phyloP scores from a whole-genome alignment of 2,113 vertebrate genomes.

The Grammatotria lemairii region DNA sequence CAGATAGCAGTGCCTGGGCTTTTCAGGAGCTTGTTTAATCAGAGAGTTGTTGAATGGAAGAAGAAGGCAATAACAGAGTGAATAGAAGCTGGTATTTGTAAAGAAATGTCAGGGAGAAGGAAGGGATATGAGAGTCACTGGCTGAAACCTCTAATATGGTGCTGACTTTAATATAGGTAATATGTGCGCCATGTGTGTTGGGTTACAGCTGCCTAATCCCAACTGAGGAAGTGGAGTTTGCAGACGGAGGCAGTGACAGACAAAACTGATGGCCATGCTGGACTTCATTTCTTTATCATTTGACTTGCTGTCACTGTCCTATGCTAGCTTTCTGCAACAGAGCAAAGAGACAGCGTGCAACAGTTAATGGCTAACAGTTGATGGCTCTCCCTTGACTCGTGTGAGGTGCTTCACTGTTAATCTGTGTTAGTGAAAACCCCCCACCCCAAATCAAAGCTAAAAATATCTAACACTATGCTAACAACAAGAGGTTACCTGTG shows the following conservation, averaged over 20 bases:
- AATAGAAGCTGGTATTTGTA: conserved; percentile 69
- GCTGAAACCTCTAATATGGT: conserved; percentile 44
- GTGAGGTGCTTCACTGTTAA: not conserved
- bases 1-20: conserved; percentile 56
- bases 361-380: not conserved
- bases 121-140: conserved; percentile 43
- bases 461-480: not conserved
- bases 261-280: not conserved
- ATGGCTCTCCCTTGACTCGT: not conserved
- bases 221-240: not conserved
- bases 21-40: conserved; percentile 60
- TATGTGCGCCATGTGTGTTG: conserved; percentile 22
- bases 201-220: conserved; percentile 21
- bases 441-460: not conserved
- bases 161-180: conserved; percentile 45
- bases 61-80: conserved; percentile 63
- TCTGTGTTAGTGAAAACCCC: rapidly evolving
- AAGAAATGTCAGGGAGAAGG: conserved; percentile 67
- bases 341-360: not conserved
- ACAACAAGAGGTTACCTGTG: not conserved
- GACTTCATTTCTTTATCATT: not conserved
- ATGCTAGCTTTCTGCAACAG: not conserved
- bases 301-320: not conserved
- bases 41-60: conserved; percentile 50
- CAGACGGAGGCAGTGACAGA: not conserved